Evolutionary conservation across 2,888 invertebrate species (phyloP), one percentile per base, ranked within the genome.

Genomic region (Tricholauxania praeusta): DNA sequence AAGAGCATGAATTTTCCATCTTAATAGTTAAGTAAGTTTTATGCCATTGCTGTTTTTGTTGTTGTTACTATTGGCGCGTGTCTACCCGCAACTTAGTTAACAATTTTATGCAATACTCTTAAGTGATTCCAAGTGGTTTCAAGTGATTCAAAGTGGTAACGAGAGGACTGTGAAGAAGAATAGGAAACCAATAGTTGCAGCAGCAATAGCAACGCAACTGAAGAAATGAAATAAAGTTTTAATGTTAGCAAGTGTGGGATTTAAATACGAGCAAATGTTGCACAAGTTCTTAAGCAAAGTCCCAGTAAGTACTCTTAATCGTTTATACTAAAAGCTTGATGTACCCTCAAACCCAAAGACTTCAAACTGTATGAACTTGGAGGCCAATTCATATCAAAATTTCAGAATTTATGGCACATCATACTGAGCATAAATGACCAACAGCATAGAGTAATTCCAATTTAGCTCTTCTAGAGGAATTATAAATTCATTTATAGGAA

Each of bases 61-160:
- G 17, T 39, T 47, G 63, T 51, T 51, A 51, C 49, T 69, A n/a
- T 39, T 48, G 69, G 59, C 66, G 71, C 66, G 62, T 52, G 57
- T 71, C 60, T 55, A 22, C 28, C 76, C 76, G 66, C 76, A 74
- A 70, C 74, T 74, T 76, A 63, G 74, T 76, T 76, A 76, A 74
- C 74, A 73, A 73, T 70, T 73, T 76, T 73, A 67, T 74, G 74
- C 74, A 74, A 71, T 53, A 49, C 74, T 66, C 67, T 74, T 74
- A 74, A 74, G 71, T 71, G 74, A 19, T 74, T 74, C 63, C 57
- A 67, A 67, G 67, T 67, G 67, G 48, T 63, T 39, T 48, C 57
- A 57, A 57, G 57, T 64, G 19, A 17, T 12, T 28, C 12, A 17
- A 39, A 62, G 60, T 19, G 10, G 39, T 32, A 28, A 39, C 39